A percentile compares a stretch with the other conserved stretches of the same genome.
Conservation (phyloP, 2,797 vertebrate genomes). For the Alectoris magna region DNA sequence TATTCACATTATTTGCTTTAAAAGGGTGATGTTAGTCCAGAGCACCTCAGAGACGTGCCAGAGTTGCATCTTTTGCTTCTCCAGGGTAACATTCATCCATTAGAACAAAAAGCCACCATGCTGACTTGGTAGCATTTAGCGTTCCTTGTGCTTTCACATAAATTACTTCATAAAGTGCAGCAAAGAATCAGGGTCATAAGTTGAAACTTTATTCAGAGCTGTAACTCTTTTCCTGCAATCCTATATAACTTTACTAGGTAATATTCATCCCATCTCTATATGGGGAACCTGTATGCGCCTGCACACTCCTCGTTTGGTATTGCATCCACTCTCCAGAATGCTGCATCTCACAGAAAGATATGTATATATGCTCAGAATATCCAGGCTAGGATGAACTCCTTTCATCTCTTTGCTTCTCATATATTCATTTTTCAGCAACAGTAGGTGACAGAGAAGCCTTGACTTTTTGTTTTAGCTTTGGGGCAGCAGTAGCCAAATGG, state of each 20-base stretch:
- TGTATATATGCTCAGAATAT: not conserved
- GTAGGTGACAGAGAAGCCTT: not conserved
- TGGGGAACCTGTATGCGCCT: not conserved
- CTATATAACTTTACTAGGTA: not conserved
- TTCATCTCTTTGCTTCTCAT: not conserved
- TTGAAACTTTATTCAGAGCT: not conserved
- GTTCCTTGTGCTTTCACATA: not conserved
- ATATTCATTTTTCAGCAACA: not conserved
- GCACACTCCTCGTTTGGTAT: accelerated
- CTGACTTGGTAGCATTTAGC: not conserved
- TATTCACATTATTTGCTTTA: not conserved
- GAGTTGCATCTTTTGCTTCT: not conserved
- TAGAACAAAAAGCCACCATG: not conserved
- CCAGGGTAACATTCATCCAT: not conserved
- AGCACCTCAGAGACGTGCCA: accelerated
- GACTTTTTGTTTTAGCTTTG: not conserved
- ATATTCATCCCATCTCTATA: not conserved
- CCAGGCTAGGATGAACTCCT: not conserved
- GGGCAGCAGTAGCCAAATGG: not conserved
- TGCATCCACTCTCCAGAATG: not conserved
- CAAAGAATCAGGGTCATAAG: not conserved
- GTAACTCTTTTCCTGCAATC: not conserved
- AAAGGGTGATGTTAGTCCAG: not conserved
- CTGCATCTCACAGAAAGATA: accelerated
- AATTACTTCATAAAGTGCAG: not conserved